Percentiles rank a stretch among this genome's conserved stretches.
These are phyloP conservation scores for Euclidia mi DNA, from an alignment of 2,888 invertebrate species.

Conservation along the genomic window DNA sequence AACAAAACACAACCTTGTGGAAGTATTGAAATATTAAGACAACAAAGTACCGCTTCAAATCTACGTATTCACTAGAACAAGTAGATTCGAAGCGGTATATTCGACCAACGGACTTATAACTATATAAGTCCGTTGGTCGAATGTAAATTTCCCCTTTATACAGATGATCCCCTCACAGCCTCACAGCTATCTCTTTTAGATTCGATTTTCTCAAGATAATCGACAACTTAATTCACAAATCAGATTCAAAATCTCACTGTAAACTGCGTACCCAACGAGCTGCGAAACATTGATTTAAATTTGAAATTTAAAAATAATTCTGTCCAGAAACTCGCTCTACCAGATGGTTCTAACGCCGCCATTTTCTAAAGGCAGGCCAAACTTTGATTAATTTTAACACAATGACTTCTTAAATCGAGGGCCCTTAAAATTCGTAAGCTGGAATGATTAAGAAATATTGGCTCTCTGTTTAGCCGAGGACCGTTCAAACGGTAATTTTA, in stretches of 20 bases:
- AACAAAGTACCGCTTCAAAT: too few relatives aligned
- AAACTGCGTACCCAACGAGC: constrained; percentile 8
- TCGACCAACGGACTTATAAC: too few relatives aligned
- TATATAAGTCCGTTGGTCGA: too few relatives aligned
- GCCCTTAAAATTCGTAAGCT: constrained; percentile 25
- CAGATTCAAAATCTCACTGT: too few relatives aligned
- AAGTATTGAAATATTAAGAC: too few relatives aligned
- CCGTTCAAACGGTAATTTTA: constrained; percentile 12
- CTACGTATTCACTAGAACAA: too few relatives aligned
- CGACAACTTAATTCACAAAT: not conserved
- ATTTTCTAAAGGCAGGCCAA: constrained; percentile 15
- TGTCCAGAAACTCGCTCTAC: constrained; percentile 27
- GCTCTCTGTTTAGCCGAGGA: constrained; percentile 8
- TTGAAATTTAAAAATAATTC: constrained; percentile 33
- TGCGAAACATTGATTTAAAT: constrained; percentile 14
- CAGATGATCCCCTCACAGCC: too few relatives aligned
- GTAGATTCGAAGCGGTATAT: too few relatives aligned
- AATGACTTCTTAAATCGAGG: constrained; percentile 32
- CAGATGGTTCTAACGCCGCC: constrained; percentile 41
- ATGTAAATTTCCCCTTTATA: too few relatives aligned
- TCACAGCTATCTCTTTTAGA: too few relatives aligned
- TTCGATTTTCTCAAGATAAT: too few relatives aligned
- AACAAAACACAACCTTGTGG: too few relatives aligned
- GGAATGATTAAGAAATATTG: constrained; percentile 37
- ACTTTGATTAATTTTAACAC: constrained; percentile 51